phyloP scores from a whole-genome alignment of 2,113 vertebrate species.

The Microcebus lehilahytsara region DNA sequence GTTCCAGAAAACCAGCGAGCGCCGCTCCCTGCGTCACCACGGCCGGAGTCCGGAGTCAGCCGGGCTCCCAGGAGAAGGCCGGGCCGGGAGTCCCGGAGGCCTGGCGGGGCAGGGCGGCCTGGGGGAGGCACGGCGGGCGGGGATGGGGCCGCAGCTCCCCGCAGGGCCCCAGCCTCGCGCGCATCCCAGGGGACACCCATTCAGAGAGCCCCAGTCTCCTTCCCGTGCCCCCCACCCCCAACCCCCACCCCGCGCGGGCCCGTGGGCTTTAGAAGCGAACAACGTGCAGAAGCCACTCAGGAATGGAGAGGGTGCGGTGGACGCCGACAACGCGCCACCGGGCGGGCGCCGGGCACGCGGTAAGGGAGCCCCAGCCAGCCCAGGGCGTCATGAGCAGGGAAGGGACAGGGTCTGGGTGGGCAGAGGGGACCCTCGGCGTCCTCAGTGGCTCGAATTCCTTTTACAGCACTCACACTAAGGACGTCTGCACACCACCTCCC shows the following conservation, averaged over 20 bases:
- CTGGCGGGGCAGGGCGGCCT: background rate
- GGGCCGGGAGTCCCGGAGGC: background rate
- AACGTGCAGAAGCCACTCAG: background rate
- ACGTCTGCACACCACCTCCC: background rate
- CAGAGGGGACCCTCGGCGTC: background rate
- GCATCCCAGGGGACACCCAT: background rate
- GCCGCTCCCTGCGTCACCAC: background rate
- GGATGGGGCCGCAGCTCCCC: background rate
- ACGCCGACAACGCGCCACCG: fast-evolving
- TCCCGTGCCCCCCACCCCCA: background rate
- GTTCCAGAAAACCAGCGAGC: background rate
- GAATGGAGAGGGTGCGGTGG: background rate
- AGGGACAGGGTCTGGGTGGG: background rate
- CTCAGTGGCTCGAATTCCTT: background rate
- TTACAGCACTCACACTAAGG: fast-evolving
- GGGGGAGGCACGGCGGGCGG: background rate
- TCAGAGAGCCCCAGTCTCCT: background rate
- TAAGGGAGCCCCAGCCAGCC: too few species aligned
- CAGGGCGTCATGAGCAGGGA: fast-evolving
- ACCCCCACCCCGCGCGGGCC: background rate
- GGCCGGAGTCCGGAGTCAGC: background rate
- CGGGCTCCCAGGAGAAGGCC: background rate
- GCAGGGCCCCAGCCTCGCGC: background rate
- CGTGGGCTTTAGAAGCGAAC: too few species aligned
- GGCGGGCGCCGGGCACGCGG: background rate